Evolutionary conservation across 2,113 vertebrate species (phyloP).

Genomic region (Numenius arquata): DNA sequence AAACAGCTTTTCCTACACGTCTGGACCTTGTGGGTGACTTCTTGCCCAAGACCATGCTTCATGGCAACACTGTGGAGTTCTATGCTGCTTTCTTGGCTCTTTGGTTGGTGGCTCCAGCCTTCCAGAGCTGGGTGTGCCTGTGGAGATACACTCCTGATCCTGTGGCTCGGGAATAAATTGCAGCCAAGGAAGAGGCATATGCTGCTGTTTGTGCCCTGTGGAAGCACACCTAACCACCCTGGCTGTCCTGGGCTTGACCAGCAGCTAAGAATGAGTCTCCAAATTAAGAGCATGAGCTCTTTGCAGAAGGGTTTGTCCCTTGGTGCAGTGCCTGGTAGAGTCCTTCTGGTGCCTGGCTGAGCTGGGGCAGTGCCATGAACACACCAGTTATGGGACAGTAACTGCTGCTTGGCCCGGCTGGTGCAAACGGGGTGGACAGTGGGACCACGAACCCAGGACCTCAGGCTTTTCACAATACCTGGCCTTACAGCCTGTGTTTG

Average conservation of each 20-base stretch:
- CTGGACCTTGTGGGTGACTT: neutral
- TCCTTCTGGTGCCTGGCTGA: neutral
- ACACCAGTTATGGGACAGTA: neutral
- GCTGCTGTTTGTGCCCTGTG: neutral
- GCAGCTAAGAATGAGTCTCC: neutral
- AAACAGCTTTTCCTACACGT: neutral
- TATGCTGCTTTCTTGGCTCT: neutral
- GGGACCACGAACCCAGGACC: neutral
- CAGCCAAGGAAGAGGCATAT: neutral
- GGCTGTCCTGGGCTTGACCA: neutral
- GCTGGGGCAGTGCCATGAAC: neutral
- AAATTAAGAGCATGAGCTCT: neutral
- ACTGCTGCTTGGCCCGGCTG: neutral
- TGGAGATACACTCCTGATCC: neutral
- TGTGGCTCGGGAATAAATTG: neutral
- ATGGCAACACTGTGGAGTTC: neutral
- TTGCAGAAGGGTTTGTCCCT: neutral
- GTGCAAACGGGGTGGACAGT: accelerated
- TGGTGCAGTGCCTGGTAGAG: too few relatives aligned
- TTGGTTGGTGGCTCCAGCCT: neutral
- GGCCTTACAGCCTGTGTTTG: neutral
- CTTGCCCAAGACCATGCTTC: neutral
- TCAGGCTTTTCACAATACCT: neutral
- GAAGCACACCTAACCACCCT: neutral
- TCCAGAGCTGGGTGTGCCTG: neutral